Percentiles rank a stretch among this genome's conserved stretches.
Conservation (phyloP, 2,113 vertebrate genomes). For the Murina feae region DNA sequence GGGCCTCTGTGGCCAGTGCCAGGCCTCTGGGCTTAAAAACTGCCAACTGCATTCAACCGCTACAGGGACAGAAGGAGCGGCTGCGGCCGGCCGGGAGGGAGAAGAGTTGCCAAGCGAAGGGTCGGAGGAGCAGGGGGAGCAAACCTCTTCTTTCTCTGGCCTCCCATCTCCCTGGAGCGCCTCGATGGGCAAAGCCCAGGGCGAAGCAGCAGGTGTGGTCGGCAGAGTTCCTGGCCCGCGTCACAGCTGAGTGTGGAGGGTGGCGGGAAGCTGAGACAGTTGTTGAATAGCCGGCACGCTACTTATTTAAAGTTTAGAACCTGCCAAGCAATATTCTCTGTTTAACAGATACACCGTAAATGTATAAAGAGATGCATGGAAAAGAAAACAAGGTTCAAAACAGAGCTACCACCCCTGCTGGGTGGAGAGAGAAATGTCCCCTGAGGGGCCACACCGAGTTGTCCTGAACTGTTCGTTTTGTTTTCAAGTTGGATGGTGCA, state of each 20-base stretch:
- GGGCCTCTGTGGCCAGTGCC: too few relatives aligned
- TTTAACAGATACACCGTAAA: background rate
- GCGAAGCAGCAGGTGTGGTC: background rate
- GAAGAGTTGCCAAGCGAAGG: background rate
- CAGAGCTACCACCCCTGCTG: background rate
- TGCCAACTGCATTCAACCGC: background rate
- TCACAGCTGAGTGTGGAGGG: too few relatives aligned
- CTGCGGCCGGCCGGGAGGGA: background rate
- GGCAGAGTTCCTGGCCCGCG: background rate
- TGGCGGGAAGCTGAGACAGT: background rate
- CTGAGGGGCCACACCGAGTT: background rate
- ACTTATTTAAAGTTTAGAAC: background rate
- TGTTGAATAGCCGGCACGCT: background rate
- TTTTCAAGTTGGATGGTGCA: background rate
- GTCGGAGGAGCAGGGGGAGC: background rate
- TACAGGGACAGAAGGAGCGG: background rate
- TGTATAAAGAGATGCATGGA: background rate
- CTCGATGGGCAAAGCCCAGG: background rate
- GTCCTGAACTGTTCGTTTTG: background rate
- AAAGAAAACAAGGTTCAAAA: background rate
- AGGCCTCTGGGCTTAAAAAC: background rate
- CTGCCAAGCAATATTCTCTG: background rate
- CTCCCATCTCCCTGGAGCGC: background rate
- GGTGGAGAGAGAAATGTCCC: background rate
- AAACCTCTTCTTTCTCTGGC: background rate